A percentile compares a stretch with the other conserved stretches of the same genome.
Evolutionary conservation across 2,888 invertebrate species (phyloP).

Genomic region (Drosophila anceps): DNA sequence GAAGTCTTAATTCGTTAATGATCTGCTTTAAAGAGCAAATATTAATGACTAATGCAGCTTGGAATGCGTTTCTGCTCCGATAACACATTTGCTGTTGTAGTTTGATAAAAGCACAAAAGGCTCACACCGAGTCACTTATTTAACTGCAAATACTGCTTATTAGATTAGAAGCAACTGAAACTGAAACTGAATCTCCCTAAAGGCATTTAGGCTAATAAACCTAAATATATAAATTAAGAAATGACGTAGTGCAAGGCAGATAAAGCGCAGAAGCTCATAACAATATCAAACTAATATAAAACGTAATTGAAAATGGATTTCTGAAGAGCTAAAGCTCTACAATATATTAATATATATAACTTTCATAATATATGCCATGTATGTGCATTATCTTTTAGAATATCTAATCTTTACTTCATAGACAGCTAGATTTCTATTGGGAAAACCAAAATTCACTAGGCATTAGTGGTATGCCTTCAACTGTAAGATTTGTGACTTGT

Average conservation of each 20-base stretch:
- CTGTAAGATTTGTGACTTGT: too few relatives aligned
- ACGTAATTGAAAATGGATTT: constrained; percentile 6
- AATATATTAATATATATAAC: neutral
- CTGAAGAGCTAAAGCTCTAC: too few relatives aligned
- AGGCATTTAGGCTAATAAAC: constrained; percentile 20
- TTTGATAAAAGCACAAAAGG: constrained; percentile 33
- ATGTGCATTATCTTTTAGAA: neutral
- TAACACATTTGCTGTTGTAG: constrained; percentile 31
- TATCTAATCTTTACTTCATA: constrained; percentile 12
- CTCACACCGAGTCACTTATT: constrained; percentile 14
- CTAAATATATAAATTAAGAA: constrained; percentile 32
- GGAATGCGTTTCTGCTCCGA: constrained; percentile 47
- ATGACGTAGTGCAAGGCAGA: constrained; percentile 36
- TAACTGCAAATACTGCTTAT: constrained; percentile 35
- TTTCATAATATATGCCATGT: neutral
- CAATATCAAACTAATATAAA: neutral
- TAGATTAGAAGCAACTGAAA: constrained; percentile 37
- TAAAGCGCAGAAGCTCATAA: neutral
- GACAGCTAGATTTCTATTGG: neutral
- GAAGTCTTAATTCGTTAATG: constrained; percentile 8
- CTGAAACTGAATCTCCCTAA: constrained; percentile 4
- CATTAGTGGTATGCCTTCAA: neutral
- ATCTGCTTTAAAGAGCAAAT: constrained; percentile 20
- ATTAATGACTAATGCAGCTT: constrained; percentile 44
- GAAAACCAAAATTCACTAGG: neutral